Percentiles rank a stretch among this genome's conserved stretches.
Conservation (phyloP, 2,888 invertebrate species). For the Lasioglossum zephyrum region DNA sequence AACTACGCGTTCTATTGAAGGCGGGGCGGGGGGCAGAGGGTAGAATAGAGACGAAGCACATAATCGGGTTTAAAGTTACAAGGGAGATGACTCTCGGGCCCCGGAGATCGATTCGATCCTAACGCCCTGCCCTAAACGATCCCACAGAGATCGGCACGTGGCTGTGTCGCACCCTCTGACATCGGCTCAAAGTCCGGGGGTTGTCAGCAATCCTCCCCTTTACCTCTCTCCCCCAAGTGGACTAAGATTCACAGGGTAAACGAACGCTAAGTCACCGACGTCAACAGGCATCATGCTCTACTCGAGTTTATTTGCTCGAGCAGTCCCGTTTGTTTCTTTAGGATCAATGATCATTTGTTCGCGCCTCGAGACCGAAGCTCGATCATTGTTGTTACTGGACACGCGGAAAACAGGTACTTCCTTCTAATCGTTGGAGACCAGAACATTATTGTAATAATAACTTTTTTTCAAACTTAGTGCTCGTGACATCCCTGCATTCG, state of each 20-base stretch:
- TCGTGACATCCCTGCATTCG: neutral
- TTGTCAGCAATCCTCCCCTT: conserved; percentile 32
- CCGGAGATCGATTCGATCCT: conserved; percentile 71
- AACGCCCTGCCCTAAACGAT: conserved; percentile 78
- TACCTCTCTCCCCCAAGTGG: conserved; percentile 45
- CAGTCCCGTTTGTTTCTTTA: conserved; percentile 70
- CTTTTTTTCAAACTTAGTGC: too few species aligned
- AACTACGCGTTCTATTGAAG: neutral
- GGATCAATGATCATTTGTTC: conserved; percentile 64
- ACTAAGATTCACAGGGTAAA: conserved; percentile 70
- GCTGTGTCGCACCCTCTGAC: conserved; percentile 75
- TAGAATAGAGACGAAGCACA: conserved; percentile 15
- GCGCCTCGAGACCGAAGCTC: neutral
- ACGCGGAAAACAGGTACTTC: neutral
- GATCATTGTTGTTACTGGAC: neutral
- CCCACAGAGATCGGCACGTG: conserved; percentile 83
- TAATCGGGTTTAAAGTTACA: conserved; percentile 52
- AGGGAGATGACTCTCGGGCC: conserved; percentile 10
- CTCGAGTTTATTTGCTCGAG: conserved; percentile 78
- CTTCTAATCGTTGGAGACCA: neutral
- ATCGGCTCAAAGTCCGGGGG: conserved; percentile 61
- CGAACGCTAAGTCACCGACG: conserved; percentile 78
- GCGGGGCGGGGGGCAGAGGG: neutral
- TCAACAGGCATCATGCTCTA: conserved; percentile 72
- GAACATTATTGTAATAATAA: neutral